phyloP scores from a whole-genome alignment of 2,113 vertebrate genomes.

The Cyprinus carpio region DNA sequence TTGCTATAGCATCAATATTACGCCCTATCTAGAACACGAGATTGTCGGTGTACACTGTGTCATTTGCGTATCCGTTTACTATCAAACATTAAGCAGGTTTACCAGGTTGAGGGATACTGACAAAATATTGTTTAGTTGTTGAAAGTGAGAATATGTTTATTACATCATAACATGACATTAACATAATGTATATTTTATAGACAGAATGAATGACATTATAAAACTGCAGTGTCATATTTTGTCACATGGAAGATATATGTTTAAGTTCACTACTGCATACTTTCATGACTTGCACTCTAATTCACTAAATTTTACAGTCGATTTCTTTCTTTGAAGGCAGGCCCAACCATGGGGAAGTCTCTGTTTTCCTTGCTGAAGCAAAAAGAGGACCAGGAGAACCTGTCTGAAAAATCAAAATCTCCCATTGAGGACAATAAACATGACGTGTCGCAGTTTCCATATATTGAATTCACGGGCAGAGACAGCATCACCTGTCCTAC shows the following conservation, averaged over 20 bases:
- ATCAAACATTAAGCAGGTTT: no score
- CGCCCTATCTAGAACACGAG: not conserved
- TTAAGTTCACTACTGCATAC: not conserved
- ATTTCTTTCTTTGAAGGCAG: not conserved
- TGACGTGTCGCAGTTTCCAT: constrained; percentile 95
- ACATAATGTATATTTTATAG: not conserved
- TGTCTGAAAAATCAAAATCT: constrained; percentile 72
- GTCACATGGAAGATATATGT: not conserved
- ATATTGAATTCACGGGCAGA: constrained; percentile 95
- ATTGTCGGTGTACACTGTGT: not conserved
- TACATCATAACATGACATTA: not conserved
- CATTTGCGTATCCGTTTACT: no score
- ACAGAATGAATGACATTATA: not conserved
- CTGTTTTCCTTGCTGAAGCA: constrained; percentile 82
- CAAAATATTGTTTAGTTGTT: no score
- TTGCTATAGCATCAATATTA: not conserved
- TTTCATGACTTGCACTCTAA: not conserved
- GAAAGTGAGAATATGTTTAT: not conserved
- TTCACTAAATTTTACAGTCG: not conserved
- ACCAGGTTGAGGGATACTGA: no score
- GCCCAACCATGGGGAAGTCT: constrained; percentile 86
- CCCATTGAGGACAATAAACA: constrained; percentile 80
- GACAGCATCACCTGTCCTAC: constrained; percentile 97
- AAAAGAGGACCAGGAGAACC: constrained; percentile 71
- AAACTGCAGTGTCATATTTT: not conserved